A percentile compares a stretch with the other conserved stretches of the same genome.
phyloP scores from a whole-genome alignment of 2,113 vertebrate genomes.

The Pollachius pollachius region DNA sequence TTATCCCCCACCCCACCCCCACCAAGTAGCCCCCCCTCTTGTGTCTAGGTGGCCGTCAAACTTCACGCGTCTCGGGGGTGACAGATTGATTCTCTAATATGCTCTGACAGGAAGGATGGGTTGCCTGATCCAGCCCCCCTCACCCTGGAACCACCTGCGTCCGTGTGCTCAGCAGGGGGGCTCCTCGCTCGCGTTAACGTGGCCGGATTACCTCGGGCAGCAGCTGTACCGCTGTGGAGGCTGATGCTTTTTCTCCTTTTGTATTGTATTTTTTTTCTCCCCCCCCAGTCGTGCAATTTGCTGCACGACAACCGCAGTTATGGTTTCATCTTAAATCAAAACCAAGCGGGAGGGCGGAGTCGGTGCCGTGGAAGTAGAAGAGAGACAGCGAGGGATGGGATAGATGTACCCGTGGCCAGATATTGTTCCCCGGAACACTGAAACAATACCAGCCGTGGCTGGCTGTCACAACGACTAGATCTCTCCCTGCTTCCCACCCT shows the following conservation, averaged over 20 bases:
- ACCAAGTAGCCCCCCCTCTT: constrained; percentile 41
- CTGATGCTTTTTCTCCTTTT: not conserved
- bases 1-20: constrained; percentile 30
- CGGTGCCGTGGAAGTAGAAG: not conserved
- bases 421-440: constrained; percentile 23
- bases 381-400: constrained; percentile 20
- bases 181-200: constrained; percentile 50
- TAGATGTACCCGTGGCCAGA: constrained; percentile 38
- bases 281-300: constrained; percentile 53
- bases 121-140: constrained; percentile 39
- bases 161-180: constrained; percentile 55
- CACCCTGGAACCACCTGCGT: constrained; percentile 71
- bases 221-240: constrained; percentile 21
- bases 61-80: constrained; percentile 46
- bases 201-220: constrained; percentile 52
- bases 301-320: constrained; percentile 57
- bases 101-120: constrained; percentile 61
- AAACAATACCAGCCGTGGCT: not conserved
- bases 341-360: constrained; percentile 2
- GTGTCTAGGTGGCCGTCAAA: constrained; percentile 43
- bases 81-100: constrained; percentile 74
- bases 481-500: too few species aligned
- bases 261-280: constrained; percentile 32
- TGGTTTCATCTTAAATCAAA: constrained; percentile 53
- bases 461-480: too few species aligned